These are phyloP conservation scores for Cryptoprocta ferox DNA, from an alignment of 2,797 vertebrate genomes.

Conservation along the genomic window DNA sequence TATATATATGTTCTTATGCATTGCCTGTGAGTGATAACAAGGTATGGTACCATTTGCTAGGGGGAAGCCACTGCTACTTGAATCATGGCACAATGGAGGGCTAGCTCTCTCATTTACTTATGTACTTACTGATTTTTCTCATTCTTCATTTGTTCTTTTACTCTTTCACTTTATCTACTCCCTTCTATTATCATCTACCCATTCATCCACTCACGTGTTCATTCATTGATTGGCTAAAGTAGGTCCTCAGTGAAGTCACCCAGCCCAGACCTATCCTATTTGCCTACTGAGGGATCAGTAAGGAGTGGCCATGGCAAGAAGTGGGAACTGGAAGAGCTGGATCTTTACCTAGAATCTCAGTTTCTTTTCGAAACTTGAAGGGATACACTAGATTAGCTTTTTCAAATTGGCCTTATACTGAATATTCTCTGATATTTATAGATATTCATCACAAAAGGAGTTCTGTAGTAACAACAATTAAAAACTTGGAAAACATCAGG, in stretches of 20 bases:
- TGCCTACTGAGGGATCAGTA: background rate
- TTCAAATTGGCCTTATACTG: background rate
- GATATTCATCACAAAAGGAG: background rate
- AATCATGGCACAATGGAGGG: background rate
- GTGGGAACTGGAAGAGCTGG: background rate
- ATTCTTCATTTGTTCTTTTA: background rate
- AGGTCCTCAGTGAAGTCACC: background rate
- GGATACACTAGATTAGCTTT: background rate
- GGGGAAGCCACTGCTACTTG: background rate
- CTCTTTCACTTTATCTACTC: background rate
- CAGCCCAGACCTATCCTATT: background rate
- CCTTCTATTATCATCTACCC: background rate
- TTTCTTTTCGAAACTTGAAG: slow-evolving; percentile 13
- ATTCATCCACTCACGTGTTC: background rate
- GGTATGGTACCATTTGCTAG: background rate
- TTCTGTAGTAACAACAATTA: background rate
- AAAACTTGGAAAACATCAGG: background rate
- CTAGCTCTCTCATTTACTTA: background rate
- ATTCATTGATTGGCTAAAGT: background rate
- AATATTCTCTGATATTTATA: background rate
- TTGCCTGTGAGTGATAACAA: background rate
- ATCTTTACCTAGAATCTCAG: background rate
- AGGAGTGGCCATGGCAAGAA: background rate
- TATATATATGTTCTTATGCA: background rate
- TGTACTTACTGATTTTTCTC: background rate